phyloP scores from a whole-genome alignment of 2,113 vertebrate genomes.

The Psettodes erumei region DNA sequence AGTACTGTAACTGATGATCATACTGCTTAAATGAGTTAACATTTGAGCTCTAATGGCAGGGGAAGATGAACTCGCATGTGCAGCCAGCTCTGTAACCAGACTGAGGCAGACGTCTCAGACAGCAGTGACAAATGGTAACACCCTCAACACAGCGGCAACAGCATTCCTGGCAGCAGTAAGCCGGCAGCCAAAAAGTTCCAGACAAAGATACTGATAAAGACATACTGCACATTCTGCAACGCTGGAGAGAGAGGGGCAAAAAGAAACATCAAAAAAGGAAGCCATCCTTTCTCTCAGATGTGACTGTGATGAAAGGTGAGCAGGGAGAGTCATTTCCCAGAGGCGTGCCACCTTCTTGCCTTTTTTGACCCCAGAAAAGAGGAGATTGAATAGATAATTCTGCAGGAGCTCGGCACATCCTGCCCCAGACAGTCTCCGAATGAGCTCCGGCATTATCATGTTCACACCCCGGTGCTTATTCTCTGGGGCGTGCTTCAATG shows the following conservation, averaged over 20 bases:
- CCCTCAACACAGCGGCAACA: slow-evolving; percentile 35
- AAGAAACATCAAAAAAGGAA: slow-evolving; percentile 23
- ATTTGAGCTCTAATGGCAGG: slow-evolving; percentile 69
- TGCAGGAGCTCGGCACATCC: slow-evolving; percentile 48
- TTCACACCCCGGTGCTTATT: slow-evolving; percentile 39
- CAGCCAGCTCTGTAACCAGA: slow-evolving; percentile 51
- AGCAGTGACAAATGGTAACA: slow-evolving; percentile 57
- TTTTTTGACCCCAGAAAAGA: slow-evolving; percentile 56
- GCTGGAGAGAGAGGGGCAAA: background rate
- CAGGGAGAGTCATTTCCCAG: slow-evolving; percentile 70
- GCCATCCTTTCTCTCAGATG: slow-evolving; percentile 52
- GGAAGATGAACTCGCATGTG: slow-evolving; percentile 63
- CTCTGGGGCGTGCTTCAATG: slow-evolving; percentile 22
- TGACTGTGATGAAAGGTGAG: slow-evolving; percentile 63
- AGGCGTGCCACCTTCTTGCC: slow-evolving; percentile 62
- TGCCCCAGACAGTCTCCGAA: slow-evolving; percentile 37
- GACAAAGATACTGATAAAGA: slow-evolving; percentile 45
- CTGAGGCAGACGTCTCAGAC: slow-evolving; percentile 56
- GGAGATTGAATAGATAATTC: slow-evolving; percentile 74
- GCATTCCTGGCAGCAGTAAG: slow-evolving; percentile 41
- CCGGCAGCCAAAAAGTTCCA: slow-evolving; percentile 22
- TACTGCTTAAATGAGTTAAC: slow-evolving; percentile 67
- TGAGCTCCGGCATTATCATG: slow-evolving; percentile 52
- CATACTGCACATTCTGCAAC: background rate
- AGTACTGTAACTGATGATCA: slow-evolving; percentile 73